Conservation (phyloP, 2,888 invertebrate genomes). For the Actias luna region DNA sequence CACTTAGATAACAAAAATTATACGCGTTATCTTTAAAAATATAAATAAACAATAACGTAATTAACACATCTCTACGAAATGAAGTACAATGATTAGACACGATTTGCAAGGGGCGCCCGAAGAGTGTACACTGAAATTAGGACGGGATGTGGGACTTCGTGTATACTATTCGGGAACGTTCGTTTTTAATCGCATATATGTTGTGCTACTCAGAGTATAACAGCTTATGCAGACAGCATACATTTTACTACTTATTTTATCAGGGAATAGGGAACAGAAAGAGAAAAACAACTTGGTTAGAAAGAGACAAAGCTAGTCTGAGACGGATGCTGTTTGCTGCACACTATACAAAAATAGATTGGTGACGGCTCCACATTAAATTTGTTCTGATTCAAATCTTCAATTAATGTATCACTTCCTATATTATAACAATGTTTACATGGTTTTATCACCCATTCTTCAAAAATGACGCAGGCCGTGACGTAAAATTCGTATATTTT, state of each 20-base stretch:
- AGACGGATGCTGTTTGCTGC: constrained; percentile 65
- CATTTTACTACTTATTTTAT: constrained; percentile 23
- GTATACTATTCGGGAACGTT: constrained; percentile 52
- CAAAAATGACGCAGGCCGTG: not conserved
- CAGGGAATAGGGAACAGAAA: constrained; percentile 40
- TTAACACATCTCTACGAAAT: constrained; percentile 40
- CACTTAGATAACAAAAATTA: constrained; percentile 1
- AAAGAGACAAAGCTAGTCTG: constrained; percentile 32
- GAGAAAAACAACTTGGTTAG: constrained; percentile 41
- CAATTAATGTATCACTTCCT: constrained; percentile 68
- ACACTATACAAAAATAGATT: constrained; percentile 64
- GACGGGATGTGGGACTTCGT: constrained; percentile 50
- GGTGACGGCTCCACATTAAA: constrained; percentile 47
- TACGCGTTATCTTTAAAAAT: constrained; percentile 4
- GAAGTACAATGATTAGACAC: constrained; percentile 31
- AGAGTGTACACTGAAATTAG: constrained; percentile 52
- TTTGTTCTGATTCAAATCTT: constrained; percentile 61
- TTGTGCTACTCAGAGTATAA: constrained; percentile 6
- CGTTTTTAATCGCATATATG: constrained; percentile 44
- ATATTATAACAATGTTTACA: constrained; percentile 26
- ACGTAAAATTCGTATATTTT: not conserved
- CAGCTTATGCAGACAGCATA: constrained; percentile 18
- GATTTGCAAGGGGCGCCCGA: constrained; percentile 42
- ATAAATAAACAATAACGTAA: constrained; percentile 36
- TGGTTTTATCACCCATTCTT: not conserved